These are phyloP conservation scores for Canis aureus DNA, from an alignment of 2,113 vertebrate species.

Conservation along the genomic window DNA sequence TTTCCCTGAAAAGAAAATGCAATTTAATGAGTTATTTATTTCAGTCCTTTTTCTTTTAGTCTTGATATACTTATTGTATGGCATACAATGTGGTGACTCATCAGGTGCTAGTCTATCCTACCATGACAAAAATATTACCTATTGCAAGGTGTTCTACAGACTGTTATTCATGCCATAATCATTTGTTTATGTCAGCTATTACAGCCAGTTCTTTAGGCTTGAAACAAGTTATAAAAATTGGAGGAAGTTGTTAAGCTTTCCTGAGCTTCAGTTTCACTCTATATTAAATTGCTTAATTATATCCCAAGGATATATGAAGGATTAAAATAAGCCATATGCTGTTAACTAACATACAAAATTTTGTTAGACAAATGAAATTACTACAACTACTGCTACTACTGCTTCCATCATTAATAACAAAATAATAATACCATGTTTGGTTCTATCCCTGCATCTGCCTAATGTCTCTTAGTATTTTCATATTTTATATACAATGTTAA, in stretches of 20 bases:
- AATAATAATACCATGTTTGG: neutral
- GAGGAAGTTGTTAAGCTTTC: neutral
- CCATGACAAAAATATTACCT: neutral
- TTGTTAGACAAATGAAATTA: neutral
- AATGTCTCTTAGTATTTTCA: neutral
- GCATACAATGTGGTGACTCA: neutral
- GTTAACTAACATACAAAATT: neutral
- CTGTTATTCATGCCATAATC: neutral
- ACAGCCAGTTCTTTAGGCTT: neutral
- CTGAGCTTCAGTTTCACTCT: neutral
- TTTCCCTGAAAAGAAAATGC: neutral
- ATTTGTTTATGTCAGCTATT: neutral
- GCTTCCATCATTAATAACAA: neutral
- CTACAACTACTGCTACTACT: neutral
- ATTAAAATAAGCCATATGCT: neutral
- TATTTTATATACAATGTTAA: neutral
- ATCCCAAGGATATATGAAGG: neutral
- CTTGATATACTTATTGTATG: neutral
- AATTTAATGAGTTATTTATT: constrained; percentile 29
- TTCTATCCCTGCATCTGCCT: neutral
- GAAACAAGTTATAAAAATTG: neutral
- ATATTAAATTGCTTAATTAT: neutral
- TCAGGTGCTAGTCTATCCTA: neutral
- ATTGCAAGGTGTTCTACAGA: neutral
- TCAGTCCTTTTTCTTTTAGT: neutral